Evolutionary conservation across 2,797 vertebrate species (phyloP), one percentile per base, ranked within the genome.

Genomic region (Molossus molossus): DNA sequence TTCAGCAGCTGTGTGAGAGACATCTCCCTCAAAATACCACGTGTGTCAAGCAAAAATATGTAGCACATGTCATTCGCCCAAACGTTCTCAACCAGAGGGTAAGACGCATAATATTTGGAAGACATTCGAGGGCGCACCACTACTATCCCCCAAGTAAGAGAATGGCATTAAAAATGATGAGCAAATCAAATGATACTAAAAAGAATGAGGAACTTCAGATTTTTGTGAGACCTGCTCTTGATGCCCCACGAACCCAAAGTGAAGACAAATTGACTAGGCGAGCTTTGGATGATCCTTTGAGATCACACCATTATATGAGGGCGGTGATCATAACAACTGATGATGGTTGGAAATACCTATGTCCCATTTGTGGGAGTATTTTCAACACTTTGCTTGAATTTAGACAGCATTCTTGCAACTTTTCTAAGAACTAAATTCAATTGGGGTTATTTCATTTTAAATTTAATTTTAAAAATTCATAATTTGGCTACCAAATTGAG

Each of bases 321-420:
- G 25, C 80, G 40, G 21, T 88, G 18, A 70, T 93, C 29, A 58
- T 70, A 69, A 48, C 3, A 5, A 92, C 58, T 0, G 25, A 45
- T 13, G 69, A 79, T 45, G 58, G 55, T 14, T 94, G 93, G 82
- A 91, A 93, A 84, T 93, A 96, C 3, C 11, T 87, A 23, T 94
- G 90, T 53, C 64, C 58, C 25, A 50, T 75, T 15, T 96, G 94
- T 25, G 25, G 87, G 4, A 20, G 13, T 62, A 23, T 1, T 53
- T 97, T 96, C 37, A 53, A 77, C 77, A 93, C 17, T 83, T 57
- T 84, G 11, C 9, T 15, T 64, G 77, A 87, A 75, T 84, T 96
- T 70, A 93, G 40, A 70, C 6, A 64, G 8, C 90, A 96, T 83
- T 87, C 70, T 11, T 96, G 76, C 65, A 53, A 5, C 0, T 80